Evolutionary conservation across 2,888 invertebrate genomes (phyloP), one percentile per base, ranked within the genome.

Genomic region (Geotrupes spiniger): DNA sequence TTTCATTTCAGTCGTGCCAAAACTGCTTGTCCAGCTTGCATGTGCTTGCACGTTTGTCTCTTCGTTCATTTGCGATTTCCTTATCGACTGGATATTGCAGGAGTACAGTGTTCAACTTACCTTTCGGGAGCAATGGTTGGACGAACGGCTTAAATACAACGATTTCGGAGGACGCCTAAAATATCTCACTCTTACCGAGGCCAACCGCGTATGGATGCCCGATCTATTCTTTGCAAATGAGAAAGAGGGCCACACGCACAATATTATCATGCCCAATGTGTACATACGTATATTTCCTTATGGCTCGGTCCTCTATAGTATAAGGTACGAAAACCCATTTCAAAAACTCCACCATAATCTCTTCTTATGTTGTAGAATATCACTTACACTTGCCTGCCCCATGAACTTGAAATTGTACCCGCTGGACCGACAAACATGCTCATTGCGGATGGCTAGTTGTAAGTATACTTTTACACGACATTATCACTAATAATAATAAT

Each of bases 341-440:
- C 40, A n/a, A 26, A 26, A 14, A 41, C 9, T 17, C 12, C 17
- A 27, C 37, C 11, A 48, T 47, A 10, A 17, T 25, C 42, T 15
- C 41, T 21, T 15, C 14, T 15, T 33, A 12, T 61, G 53, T 73
- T 74, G 46, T 78, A 92, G 97, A 73, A 90, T 97, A 74, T 96
- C 97, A 28, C 78, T 97, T 64, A 94, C 95, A 42, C 81, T 98
- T 60, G 92, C 95, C 46, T 98, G 97, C 69, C 96, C 96, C 51
- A 98, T 98, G 97, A 92, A 95, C 74, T 79, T 98, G 64, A 94
- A 95, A 76, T 82, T 96, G 58, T 98, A 97, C 76, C 97, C 97
- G 4, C 75, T 98, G 74, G 97, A 97, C 76, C 87, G 91, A 66
- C 97, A 97, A 78, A 86, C 89, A 52, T 97, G 97, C 76, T 92